Conservation (phyloP, 2,113 vertebrate species). For the Odocoileus virginianus region DNA sequence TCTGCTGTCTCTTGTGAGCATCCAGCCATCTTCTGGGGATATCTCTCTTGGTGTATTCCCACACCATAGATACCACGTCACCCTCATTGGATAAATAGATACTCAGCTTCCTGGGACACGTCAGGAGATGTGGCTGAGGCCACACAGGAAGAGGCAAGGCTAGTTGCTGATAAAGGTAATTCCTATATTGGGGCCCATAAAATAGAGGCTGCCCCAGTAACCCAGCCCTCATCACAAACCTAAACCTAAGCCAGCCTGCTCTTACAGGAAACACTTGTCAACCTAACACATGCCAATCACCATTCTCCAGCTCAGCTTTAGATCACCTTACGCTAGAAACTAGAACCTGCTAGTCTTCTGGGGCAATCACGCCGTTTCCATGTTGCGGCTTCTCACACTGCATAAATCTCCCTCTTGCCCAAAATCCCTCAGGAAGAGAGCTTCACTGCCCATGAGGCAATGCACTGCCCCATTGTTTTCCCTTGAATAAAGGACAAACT, state of each 20-base stretch:
- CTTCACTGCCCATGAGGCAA: neutral
- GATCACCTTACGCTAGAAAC: neutral
- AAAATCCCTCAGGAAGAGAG: neutral
- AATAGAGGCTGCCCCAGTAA: neutral
- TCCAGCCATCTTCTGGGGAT: neutral
- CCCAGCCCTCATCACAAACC: neutral
- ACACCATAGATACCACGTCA: neutral
- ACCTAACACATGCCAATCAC: neutral
- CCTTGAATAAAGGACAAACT: neutral
- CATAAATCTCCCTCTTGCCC: neutral
- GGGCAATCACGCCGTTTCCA: neutral
- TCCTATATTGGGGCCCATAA: neutral
- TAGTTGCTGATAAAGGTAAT: neutral
- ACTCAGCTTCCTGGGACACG: neutral
- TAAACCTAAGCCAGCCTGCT: neutral
- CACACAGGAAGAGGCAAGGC: neutral
- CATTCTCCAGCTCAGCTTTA: neutral
- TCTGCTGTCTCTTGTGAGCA: neutral
- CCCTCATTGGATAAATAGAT: neutral
- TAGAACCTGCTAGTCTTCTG: neutral
- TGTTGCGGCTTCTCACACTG: neutral
- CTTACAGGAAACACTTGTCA: neutral
- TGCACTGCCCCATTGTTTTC: neutral
- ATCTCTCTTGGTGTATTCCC: neutral
- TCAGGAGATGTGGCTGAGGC: neutral